A percentile compares a stretch with the other conserved stretches of the same genome.
Evolutionary conservation across 2,113 vertebrate genomes (phyloP).

Genomic region (Turdus rufiventris): DNA sequence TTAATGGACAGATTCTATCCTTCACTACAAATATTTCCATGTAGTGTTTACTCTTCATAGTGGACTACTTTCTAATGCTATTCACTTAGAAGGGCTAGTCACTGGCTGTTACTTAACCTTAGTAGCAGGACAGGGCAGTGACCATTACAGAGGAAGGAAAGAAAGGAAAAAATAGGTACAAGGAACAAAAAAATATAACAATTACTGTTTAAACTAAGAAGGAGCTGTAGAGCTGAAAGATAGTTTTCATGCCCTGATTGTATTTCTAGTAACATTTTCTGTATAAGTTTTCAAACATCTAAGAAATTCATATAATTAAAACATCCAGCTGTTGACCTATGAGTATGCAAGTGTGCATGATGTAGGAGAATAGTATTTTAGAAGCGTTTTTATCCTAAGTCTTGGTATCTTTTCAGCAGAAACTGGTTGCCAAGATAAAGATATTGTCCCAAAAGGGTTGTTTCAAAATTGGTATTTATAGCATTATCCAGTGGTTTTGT

Average conservation of each 20-base stretch:
- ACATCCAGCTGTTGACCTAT: neutral
- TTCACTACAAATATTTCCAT: neutral
- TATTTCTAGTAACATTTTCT: neutral
- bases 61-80: neutral
- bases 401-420: neutral
- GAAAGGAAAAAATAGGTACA: neutral
- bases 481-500: constrained; percentile 66
- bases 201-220: neutral
- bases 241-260: neutral
- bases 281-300: neutral
- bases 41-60: neutral
- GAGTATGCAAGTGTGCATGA: neutral
- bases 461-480: constrained; percentile 62
- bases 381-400: neutral
- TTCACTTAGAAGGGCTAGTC: neutral
- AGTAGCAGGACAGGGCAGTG: neutral
- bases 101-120: neutral
- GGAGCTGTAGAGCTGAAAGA: neutral
- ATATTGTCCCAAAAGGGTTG: constrained; percentile 31
- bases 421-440: constrained; percentile 43
- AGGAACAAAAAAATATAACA: neutral
- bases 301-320: neutral
- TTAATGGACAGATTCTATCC: neutral
- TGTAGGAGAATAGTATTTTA: neutral
- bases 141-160: neutral